Evolutionary conservation across 1,140 invertebrate species (phyloP), one percentile per base, ranked within the genome.

Genomic region (Popillia japonica): DNA sequence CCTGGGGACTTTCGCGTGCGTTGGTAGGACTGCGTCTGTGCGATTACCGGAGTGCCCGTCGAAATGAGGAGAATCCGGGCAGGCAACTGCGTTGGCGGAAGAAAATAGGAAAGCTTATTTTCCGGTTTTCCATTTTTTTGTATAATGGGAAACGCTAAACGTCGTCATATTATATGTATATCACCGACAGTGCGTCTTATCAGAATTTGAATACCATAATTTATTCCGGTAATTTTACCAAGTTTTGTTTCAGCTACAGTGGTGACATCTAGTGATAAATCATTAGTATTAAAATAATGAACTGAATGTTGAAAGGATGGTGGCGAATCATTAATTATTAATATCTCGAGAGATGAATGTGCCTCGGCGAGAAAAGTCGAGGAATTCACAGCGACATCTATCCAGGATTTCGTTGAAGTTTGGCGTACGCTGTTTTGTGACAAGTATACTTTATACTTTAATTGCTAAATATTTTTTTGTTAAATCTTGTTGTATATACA

Each of bases 11-110:
- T 68, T 68, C 20, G 61, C 61, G 61, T 34, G 20, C 61, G 61
- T 68, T 68, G 61, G 61, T 68, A 68, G 61, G 22, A 68, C 61
- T 68, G 61, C 61, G 61, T 68, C 61, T 23, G 61, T 68, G 61
- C 61, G 61, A 68, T 68, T 68, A 68, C 61, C 61, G 61, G 61
- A 68, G 61, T 10, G 17, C 14, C 48, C 61, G 22, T 68, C 61
- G 61, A 55, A 55, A 17, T 55, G 48, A 55, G 14, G 42, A 44
- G 42, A 17, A 55, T 55, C 48, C 14, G 27, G 27, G 27, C 27
- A 34, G 27, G 10, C 44, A 48, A 48, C n/a, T 68, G 61, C 61
- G 61, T 68, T 22, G 8, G 61, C 11, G 27, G 61, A 22, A 9
- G 61, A 68, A 68, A 34, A 10, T 20, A 23, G 20, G 22, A 8